Conservation (phyloP, 1,140 invertebrate genomes). For the Lineus longissimus region DNA sequence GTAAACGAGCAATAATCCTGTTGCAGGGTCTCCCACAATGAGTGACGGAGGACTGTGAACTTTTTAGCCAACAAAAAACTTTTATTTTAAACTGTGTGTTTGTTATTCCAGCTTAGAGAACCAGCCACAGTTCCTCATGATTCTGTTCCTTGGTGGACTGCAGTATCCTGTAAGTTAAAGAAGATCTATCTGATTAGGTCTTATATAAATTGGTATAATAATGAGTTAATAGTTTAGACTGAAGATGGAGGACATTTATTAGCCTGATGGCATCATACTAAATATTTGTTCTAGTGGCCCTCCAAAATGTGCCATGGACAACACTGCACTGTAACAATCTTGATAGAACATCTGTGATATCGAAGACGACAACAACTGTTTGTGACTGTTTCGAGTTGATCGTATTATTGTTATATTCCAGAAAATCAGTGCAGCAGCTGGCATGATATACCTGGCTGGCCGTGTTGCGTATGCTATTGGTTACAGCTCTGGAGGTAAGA, state of each 20-base stretch:
- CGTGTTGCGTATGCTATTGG: slow-evolving; percentile 51
- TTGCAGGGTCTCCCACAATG: no score
- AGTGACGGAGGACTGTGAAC: no score
- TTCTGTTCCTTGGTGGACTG: slow-evolving; percentile 54
- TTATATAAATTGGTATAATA: no score
- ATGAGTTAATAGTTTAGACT: no score
- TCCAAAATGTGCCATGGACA: no score
- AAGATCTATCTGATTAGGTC: no score
- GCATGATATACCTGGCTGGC: slow-evolving; percentile 45
- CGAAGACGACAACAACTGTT: neutral
- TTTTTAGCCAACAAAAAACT: neutral
- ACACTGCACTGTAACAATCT: no score
- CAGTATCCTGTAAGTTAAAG: slow-evolving; percentile 48
- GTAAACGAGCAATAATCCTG: no score
- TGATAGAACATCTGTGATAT: neutral
- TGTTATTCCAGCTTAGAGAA: slow-evolving; percentile 47
- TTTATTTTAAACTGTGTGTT: no score
- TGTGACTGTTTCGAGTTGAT: neutral
- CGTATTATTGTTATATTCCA: slow-evolving; percentile 10
- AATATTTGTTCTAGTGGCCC: no score
- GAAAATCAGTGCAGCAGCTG: slow-evolving; percentile 39
- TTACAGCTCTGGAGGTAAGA: slow-evolving; percentile 53
- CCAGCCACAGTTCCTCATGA: slow-evolving; percentile 51
- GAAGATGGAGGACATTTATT: no score
- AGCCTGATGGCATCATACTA: no score